These are phyloP conservation scores for Watsonalla cultraria DNA, from an alignment of 2,888 invertebrate species.

Conservation along the genomic window DNA sequence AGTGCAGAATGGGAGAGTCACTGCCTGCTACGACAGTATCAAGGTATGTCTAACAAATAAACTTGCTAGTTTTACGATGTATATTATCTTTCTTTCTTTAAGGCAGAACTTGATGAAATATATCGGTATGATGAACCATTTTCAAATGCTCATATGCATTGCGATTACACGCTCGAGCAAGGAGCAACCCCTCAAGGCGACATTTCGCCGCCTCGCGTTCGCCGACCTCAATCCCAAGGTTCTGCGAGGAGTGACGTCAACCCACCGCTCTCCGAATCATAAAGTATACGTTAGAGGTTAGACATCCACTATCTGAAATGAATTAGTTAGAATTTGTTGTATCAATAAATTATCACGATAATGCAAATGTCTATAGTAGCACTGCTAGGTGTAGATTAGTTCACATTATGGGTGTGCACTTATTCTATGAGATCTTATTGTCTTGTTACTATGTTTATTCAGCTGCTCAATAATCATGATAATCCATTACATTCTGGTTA, in stretches of 20 bases:
- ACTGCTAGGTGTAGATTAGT: too few species aligned
- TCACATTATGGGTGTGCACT: too few species aligned
- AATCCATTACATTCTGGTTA: too few species aligned
- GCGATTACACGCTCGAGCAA: slow-evolving; percentile 45
- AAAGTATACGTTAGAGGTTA: slow-evolving; percentile 64
- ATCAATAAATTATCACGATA: too few species aligned
- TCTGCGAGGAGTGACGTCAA: slow-evolving; percentile 69
- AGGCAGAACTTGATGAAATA: too few species aligned
- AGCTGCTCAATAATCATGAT: too few species aligned
- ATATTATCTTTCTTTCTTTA: neutral
- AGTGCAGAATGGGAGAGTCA: slow-evolving; percentile 99
- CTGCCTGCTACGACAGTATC: slow-evolving; percentile 99
- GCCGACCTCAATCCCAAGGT: slow-evolving; percentile 72
- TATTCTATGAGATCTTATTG: too few species aligned
- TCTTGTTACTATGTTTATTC: too few species aligned
- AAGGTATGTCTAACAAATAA: slow-evolving; percentile 86
- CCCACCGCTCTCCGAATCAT: slow-evolving; percentile 45
- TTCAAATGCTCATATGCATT: slow-evolving; percentile 27
- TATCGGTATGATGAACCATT: too few species aligned
- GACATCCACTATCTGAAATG: slow-evolving; percentile 30
- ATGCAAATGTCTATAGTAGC: too few species aligned
- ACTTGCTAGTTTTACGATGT: neutral
- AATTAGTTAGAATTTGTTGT: too few species aligned
- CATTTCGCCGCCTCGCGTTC: slow-evolving; percentile 63
- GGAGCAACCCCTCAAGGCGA: slow-evolving; percentile 59